Conservation (phyloP, 2,113 vertebrate genomes). For the Penelope pileata region DNA sequence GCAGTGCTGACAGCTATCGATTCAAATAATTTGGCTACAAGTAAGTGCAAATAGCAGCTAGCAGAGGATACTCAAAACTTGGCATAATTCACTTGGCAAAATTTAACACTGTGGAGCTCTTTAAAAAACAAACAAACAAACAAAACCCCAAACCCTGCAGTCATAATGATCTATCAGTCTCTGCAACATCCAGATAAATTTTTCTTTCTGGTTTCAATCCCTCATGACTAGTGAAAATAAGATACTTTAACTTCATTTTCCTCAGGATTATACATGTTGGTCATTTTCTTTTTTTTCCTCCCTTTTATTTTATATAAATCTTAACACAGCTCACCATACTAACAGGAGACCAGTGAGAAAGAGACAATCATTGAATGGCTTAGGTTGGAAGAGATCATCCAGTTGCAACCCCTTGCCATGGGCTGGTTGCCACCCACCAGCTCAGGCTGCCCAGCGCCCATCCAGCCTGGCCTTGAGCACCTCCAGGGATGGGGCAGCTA, state of each 20-base stretch:
- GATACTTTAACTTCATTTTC: neutral
- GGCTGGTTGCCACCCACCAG: neutral
- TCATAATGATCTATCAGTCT: neutral
- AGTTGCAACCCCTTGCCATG: neutral
- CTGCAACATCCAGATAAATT: neutral
- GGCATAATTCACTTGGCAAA: neutral
- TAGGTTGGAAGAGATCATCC: neutral
- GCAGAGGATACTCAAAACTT: neutral
- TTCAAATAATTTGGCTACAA: neutral
- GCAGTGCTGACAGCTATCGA: neutral
- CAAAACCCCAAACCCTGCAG: neutral
- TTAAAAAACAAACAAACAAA: neutral
- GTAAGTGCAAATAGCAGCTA: neutral
- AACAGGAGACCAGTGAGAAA: neutral
- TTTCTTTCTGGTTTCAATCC: slow-evolving; percentile 22
- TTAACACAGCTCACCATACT: neutral
- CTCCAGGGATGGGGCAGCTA: too few species aligned
- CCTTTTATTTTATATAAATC: neutral
- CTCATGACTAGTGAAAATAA: neutral
- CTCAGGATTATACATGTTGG: neutral
- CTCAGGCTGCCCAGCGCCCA: neutral
- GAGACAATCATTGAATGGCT: neutral
- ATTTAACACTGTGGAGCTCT: neutral
- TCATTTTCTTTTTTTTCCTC: neutral
- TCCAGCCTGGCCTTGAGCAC: too few species aligned